phyloP scores from a whole-genome alignment of 2,797 vertebrate genomes.

The Graptemys geographica region DNA sequence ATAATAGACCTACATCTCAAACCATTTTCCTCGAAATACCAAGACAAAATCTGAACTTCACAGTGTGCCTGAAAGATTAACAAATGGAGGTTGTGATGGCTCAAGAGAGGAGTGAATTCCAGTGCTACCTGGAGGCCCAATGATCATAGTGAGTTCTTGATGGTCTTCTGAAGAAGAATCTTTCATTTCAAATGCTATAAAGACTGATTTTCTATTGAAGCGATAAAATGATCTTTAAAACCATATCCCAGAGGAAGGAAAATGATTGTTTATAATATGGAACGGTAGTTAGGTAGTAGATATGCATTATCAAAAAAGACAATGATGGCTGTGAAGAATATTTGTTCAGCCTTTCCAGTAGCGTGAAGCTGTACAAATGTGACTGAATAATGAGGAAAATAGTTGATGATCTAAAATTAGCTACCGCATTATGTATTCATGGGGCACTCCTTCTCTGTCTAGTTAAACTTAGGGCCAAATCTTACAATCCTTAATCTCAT shows the following conservation, averaged over 20 bases:
- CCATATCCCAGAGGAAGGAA: background rate
- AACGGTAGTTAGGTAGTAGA: background rate
- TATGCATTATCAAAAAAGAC: background rate
- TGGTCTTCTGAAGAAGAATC: conserved; percentile 9
- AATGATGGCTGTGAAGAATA: background rate
- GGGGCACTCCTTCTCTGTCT: background rate
- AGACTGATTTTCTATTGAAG: conserved; percentile 36
- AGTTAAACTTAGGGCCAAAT: background rate
- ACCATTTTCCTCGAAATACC: background rate
- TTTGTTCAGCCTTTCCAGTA: conserved; percentile 7
- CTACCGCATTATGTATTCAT: conserved; percentile 54
- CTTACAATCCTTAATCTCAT: background rate
- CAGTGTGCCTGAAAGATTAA: conserved; percentile 4
- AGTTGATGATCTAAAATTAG: conserved; percentile 59
- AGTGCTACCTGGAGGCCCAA: conserved; percentile 5
- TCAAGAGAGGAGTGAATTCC: background rate
- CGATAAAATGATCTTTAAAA: conserved; percentile 21
- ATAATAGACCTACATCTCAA: background rate
- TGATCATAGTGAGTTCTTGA: conserved; percentile 31
- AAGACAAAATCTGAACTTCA: background rate
- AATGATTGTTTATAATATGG: conserved; percentile 13
- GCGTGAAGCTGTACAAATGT: conserved; percentile 30
- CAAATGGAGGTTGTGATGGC: background rate
- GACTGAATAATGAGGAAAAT: conserved; percentile 42
- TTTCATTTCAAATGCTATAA: conserved; percentile 54